Base-by-base conservation (phyloP, 2,797 vertebrate species). In the Pangasius djambal region DNA sequence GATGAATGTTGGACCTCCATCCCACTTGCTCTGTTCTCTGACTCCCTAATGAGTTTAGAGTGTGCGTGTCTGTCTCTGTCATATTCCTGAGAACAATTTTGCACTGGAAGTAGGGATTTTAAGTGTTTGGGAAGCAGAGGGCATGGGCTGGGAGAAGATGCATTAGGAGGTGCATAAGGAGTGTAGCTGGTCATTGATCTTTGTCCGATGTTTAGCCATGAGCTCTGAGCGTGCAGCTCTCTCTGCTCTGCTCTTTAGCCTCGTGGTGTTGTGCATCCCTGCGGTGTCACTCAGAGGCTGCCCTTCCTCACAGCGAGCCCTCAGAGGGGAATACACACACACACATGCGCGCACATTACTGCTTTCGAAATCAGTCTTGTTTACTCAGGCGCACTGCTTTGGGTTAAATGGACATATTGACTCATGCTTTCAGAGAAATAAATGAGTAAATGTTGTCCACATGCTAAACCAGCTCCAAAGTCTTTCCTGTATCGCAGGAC, bases 191-290 rank as follows among this genome's bases (percentile, higher is more conserved):
- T 83, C 81, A 31, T 83, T 48, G 55, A 57, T 88, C 87, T 75
- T 37, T 74, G 79, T 88, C 87, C 55, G 10, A 31, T 31, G 22
- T 85, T 78, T 85, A 83, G 69, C 55, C n/a, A 4, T 9, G n/a
- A 75, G 72, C 87, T 57, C 59, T 6, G 59, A 79, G 44, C 44
- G 2, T 70, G 28, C 25, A 59, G 59, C 79, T 86, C 82, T 44
- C 40, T 63, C 86, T 86, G 86, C 86, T 74, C 75, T 83, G 84
- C 87, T 90, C 85, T 89, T 90, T 88, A 82, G 89, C 88, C 83
- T 67, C 44, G 74, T 90, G 88, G 63, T 92, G 79, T 90, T 92
- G 55, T 78, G 86, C 65, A 88, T 89, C 57, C 83, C 85, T 84
- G 81, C 31, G 75, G 90, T 78, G 72, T 86, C 88, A 61, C 88